Base-by-base conservation (phyloP, 2,113 vertebrate genomes). In the Rhinolophus sinicus region DNA sequence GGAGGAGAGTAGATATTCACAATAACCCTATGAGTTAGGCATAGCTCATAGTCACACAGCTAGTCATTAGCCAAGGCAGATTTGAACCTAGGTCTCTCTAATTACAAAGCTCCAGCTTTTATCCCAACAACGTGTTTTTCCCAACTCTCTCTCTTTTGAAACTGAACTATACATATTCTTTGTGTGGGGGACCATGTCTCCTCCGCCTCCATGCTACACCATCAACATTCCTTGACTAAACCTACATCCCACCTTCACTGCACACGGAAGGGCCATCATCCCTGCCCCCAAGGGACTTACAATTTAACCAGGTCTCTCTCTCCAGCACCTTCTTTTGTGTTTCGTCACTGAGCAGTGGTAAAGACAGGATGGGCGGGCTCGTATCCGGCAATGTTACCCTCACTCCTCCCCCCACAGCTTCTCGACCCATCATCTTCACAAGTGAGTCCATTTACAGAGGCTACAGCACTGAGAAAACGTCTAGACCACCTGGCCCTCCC, bases 361-460 rank as follows among this genome's bases (percentile, higher is more conserved):
- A 11, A 81, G 19, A n/a, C 5, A 26, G 54, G 33, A 44, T 8
- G 0, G 15, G 54, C 6, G 30, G 40, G 33, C 1, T 6, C 4
- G 4, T 44, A 19, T 47, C 50, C 13, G 47, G 47, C 30, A 28
- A 14, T 5, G 47, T 33, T 24, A 8, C 47, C 52, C 62, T 40
- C n/a, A 16, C 35, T 67, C 35, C 50, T 35, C 67, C 60, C 22
- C 22, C 38, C 67, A 1, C 1, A 62, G 67, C 33, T 14, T 60
- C 65, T 8, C 26, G 4, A 44, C 30, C 38, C 33, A 54, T 38
- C 6, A 35, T 21, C 65, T 35, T 14, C 50, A 60, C 52, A 14
- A 26, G 16, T 30, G 10, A 0, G 15, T 72, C 89, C n/a, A 35
- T 47, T n/a, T 35, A 28, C 77, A 70, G 47, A 54, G 18, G 60